phyloP scores from a whole-genome alignment of 2,797 vertebrate genomes.

The Xenopus petersii region DNA sequence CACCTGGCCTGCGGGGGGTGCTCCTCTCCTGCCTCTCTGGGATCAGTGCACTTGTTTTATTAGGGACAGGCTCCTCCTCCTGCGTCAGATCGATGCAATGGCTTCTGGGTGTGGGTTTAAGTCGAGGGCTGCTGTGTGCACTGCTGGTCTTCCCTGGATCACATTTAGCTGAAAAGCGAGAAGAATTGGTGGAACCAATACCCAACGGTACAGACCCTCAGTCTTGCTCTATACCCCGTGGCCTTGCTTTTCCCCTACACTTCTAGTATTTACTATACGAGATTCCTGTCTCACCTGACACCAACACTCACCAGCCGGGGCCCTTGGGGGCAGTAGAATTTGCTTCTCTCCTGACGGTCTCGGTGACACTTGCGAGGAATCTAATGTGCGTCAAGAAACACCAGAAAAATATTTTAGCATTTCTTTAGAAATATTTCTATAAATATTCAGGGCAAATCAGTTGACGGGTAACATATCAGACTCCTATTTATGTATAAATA shows the following conservation, averaged over 20 bases:
- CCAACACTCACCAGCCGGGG: neutral
- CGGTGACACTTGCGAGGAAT: neutral
- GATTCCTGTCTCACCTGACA: neutral
- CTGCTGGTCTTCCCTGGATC: neutral
- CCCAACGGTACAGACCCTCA: too few species aligned
- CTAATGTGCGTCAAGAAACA: neutral
- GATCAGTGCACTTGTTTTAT: neutral
- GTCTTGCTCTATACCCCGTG: too few species aligned
- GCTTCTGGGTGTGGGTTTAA: neutral
- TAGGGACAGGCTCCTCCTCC: conserved; percentile 16
- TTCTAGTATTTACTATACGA: too few species aligned
- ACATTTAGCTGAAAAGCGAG: too few species aligned
- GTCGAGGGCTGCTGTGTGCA: neutral
- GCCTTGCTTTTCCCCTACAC: too few species aligned
- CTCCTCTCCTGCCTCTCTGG: neutral
- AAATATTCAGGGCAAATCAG: too few species aligned
- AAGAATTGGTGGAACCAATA: too few species aligned
- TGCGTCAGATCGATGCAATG: conserved; percentile 36
- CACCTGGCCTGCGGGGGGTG: neutral
- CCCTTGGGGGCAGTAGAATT: neutral
- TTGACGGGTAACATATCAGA: too few species aligned
- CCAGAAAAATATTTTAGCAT: too few species aligned
- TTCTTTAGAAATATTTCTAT: too few species aligned
- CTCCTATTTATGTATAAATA: too few species aligned
- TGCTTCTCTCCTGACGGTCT: neutral